A percentile compares a stretch with the other conserved stretches of the same genome.
Evolutionary conservation across 2,888 invertebrate genomes (phyloP).

Genomic region (Agriotes lineatus): DNA sequence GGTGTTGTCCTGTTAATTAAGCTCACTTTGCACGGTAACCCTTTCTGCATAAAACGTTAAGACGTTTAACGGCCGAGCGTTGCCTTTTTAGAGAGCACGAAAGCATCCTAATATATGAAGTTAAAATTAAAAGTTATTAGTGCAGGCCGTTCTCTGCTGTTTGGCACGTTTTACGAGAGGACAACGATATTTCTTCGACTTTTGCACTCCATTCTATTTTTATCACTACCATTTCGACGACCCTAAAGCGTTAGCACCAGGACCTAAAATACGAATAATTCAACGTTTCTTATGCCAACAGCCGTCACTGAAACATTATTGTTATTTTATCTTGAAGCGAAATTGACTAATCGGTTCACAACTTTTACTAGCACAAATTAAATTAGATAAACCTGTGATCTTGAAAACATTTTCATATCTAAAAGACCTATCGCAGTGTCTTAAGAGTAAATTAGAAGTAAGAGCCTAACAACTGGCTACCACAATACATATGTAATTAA

Average conservation of each 20-base stretch:
- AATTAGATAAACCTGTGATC: no score
- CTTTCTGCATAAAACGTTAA: conserved; percentile 3
- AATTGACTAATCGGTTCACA: neutral
- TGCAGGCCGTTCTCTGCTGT: neutral
- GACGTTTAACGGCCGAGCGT: neutral
- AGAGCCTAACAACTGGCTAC: no score
- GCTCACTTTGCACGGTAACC: conserved; percentile 42
- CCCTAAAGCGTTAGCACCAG: conserved; percentile 25
- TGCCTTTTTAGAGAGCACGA: neutral
- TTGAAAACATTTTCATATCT: no score
- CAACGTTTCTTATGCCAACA: conserved; percentile 18
- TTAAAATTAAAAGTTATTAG: conserved; percentile 8
- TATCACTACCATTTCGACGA: conserved; percentile 25
- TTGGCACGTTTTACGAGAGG: conserved; percentile 3
- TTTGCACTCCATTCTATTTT: conserved; percentile 24
- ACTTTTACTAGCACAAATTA: no score
- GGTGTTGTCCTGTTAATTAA: conserved; percentile 52
- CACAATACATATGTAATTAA: no score
- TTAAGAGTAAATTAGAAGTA: no score
- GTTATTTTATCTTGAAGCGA: neutral
- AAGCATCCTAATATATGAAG: neutral
- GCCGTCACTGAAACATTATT: conserved; percentile 1
- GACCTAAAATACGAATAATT: conserved; percentile 26
- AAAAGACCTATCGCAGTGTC: no score
- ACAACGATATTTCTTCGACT: conserved; percentile 18